Base-by-base conservation (phyloP, 2,797 vertebrate genomes). In the Sphenopsis melanotis region DNA sequence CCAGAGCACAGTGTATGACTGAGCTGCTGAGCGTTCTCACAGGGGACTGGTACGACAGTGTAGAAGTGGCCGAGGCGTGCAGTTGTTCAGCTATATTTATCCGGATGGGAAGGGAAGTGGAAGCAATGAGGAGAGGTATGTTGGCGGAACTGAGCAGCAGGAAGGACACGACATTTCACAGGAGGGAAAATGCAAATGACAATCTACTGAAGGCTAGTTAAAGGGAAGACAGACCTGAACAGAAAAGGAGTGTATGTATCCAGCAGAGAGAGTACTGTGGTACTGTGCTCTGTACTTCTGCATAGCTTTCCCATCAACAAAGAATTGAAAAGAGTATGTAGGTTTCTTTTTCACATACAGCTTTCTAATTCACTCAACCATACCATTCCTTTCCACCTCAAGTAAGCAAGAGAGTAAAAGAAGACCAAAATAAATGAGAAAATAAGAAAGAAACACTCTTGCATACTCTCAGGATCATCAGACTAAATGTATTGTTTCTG, bases 101-200 rank as follows among this genome's bases (percentile, higher is more conserved):
- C 83, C 11, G 30, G 46, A 26, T 15, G 19, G 32, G 64, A 83
- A 82, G 78, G 64, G 70, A 94, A 93, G 59, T 55, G 66, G 83
- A 75, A 93, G 71, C 39, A 89, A 92, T 71, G 47, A 90, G 60
- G 50, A 94, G 68, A 77, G 47, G 50, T 75, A 36, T 57, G 74
- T 32, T 75, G 71, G 68, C n/a, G 26, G 76, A 87, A 89, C 49
- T 3, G 30, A 94, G 49, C 72, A 89, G 92, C 92, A 89, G 93
- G 82, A 91, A 85, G 63, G 77, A 89, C 39, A 30, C 71, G 81
- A 77, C 81, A 87, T 83, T 91, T 87, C 65, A 83, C 79, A 87
- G 71, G 56, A 92, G 71, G 55, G 50, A 94, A 94, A 90, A 92
- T 32, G 55, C 88, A 93, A 80, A 87, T 85, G 12, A 27, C 27